Conservation (phyloP, 2,113 vertebrate species). For the Madoqua kirkii region DNA sequence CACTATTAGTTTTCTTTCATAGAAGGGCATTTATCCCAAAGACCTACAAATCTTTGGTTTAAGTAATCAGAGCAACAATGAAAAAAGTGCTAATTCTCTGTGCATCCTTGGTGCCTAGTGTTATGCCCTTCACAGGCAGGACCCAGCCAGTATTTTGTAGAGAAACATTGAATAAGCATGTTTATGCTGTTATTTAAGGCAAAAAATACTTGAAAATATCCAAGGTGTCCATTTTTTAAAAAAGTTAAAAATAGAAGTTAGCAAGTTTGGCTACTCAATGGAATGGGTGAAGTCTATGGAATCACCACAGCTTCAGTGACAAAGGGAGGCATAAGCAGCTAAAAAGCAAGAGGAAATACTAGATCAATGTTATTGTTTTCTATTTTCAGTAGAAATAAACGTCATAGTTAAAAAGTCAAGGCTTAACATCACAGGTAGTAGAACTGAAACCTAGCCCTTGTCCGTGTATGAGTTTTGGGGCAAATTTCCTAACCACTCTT, state of each 20-base stretch:
- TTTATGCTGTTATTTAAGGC: neutral
- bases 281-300: neutral
- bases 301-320: neutral
- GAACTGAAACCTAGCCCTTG: neutral
- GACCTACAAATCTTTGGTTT: neutral
- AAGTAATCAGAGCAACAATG: neutral
- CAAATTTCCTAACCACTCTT: neutral
- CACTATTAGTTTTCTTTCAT: neutral
- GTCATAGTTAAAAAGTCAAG: neutral
- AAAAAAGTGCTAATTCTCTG: neutral
- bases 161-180: neutral
- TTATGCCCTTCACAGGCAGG: neutral
- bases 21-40: neutral
- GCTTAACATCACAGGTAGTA: neutral
- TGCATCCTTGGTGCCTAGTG: neutral
- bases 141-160: neutral
- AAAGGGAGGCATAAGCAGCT: neutral
- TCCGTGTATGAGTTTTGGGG: too few relatives aligned
- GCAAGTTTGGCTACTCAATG: neutral
- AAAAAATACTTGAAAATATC: neutral
- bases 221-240: neutral
- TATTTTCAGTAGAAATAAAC: neutral
- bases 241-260: neutral
- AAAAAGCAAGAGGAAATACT: neutral
- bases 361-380: neutral